These are phyloP conservation scores for Strigamia maritima DNA, from an alignment of 2,888 invertebrate genomes.

Conservation along the genomic window DNA sequence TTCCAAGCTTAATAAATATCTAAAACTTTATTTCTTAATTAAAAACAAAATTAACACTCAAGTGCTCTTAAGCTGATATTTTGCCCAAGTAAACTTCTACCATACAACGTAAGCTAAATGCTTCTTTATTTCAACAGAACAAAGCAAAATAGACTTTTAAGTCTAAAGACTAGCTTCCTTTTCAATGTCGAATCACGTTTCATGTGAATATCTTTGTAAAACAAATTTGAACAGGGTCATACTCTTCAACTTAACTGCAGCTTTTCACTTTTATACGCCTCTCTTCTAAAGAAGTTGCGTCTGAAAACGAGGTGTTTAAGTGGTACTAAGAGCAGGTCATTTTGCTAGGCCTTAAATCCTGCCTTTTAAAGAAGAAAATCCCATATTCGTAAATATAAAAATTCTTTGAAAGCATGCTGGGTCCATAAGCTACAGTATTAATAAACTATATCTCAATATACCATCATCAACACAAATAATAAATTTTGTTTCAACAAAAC, in stretches of 20 bases:
- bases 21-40: too few relatives aligned
- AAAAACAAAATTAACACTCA: too few relatives aligned
- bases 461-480: too few relatives aligned
- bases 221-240: background rate
- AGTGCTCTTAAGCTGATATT: too few relatives aligned
- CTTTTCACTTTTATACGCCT: background rate
- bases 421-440: too few relatives aligned
- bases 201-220: background rate
- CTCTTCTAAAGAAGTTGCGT: background rate
- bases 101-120: background rate
- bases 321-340: background rate
- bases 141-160: background rate
- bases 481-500: too few relatives aligned
- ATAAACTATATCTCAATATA: too few relatives aligned
- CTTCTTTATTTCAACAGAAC: background rate
- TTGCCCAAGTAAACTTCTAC: too few relatives aligned
- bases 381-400: too few relatives aligned
- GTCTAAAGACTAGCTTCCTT: background rate
- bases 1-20: too few relatives aligned
- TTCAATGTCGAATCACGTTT: background rate
- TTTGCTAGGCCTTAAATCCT: background rate
- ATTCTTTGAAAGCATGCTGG: too few relatives aligned
- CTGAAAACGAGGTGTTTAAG: constrained; percentile 6
- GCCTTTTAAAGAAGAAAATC: background rate
- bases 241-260: background rate